Evolutionary conservation across 2,797 vertebrate species (phyloP).

Genomic region (Halcyon leucocephala): DNA sequence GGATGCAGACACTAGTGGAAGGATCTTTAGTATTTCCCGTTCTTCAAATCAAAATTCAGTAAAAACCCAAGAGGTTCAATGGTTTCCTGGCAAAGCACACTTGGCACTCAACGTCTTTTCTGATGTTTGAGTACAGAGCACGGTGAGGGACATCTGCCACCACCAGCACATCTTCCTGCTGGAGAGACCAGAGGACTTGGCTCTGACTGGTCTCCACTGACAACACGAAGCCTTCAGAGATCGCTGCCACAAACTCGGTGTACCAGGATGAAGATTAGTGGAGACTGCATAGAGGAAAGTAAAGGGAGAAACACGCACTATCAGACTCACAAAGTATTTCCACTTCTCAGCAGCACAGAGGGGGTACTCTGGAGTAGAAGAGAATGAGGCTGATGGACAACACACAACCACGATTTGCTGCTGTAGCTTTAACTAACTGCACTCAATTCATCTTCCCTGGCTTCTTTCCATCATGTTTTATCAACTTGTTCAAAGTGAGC

Average conservation of each 20-base stretch:
- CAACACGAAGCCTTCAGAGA: background rate
- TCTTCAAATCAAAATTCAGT: background rate
- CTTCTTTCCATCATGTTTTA: constrained; percentile 10
- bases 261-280: background rate
- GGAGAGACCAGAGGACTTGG: background rate
- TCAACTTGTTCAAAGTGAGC: constrained; percentile 19
- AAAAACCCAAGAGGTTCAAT: background rate
- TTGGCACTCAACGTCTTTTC: background rate
- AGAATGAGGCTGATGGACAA: background rate
- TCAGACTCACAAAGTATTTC: background rate
- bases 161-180: background rate
- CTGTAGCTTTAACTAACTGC: background rate
- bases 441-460: background rate
- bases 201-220: background rate
- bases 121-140: background rate
- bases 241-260: background rate
- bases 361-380: background rate
- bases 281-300: background rate
- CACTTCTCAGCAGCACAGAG: background rate
- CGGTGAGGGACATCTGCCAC: background rate
- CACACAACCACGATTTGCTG: background rate
- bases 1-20: background rate
- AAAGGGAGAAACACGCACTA: background rate
- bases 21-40: background rate
- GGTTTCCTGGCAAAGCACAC: rapidly evolving